These are phyloP conservation scores for Albula glossodonta DNA, from an alignment of 2,113 vertebrate species.

Conservation along the genomic window DNA sequence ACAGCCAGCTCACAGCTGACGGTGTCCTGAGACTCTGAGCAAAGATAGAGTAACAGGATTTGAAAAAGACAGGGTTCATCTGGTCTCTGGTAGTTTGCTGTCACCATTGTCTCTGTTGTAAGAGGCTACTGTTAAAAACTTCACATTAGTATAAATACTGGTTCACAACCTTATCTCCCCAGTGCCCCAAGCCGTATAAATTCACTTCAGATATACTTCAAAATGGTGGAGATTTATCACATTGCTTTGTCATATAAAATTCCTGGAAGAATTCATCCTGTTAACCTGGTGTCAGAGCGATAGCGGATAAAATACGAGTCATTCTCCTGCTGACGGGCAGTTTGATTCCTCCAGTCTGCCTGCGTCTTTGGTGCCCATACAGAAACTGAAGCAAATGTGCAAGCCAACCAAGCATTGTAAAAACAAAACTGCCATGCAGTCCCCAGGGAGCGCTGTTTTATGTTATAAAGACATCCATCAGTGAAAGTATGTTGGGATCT, in stretches of 20 bases:
- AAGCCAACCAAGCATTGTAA: slow-evolving; percentile 10
- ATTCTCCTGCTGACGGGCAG: slow-evolving; percentile 36
- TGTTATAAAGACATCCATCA: slow-evolving; percentile 28
- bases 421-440: slow-evolving; percentile 44
- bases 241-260: slow-evolving; percentile 42
- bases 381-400: slow-evolving; percentile 30
- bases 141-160: slow-evolving; percentile 13
- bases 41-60: not conserved
- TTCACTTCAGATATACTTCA: slow-evolving; percentile 41
- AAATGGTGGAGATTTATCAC: slow-evolving; percentile 44
- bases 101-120: not conserved
- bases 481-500: not conserved
- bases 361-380: slow-evolving; percentile 36
- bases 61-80: not conserved
- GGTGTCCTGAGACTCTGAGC: not conserved
- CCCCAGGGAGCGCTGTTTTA: slow-evolving; percentile 33
- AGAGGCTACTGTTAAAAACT: not conserved
- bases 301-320: slow-evolving; percentile 49
- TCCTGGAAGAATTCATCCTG: slow-evolving; percentile 34
- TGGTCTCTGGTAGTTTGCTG: not conserved
- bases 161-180: slow-evolving; percentile 16
- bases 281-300: slow-evolving; percentile 47
- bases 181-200: slow-evolving; percentile 37
- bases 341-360: slow-evolving; percentile 37
- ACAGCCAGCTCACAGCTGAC: not conserved